A percentile compares a stretch with the other conserved stretches of the same genome.
Evolutionary conservation across 2,113 vertebrate species (phyloP).

Genomic region (rabbit (Oryctolagus cuniculus)): mOryCun1.1 NC_091453.1:8202501-8203000

Average conservation of each 20-base stretch:
- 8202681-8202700: not conserved
- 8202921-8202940: constrained; percentile 13
- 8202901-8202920: not conserved
- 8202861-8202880: not conserved
- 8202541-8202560: constrained; percentile 56
- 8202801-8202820: constrained; percentile 41
- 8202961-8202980: not conserved
- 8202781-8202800: not conserved
- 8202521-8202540: constrained; percentile 72
- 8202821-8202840: constrained; percentile 52
- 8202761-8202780: not conserved
- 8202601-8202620: constrained; percentile 30
- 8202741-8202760: not conserved
- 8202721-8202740: not conserved
- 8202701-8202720: not conserved
- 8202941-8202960: not conserved
- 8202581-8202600: constrained; percentile 26
- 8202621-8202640: constrained; percentile 42
- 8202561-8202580: constrained; percentile 53
- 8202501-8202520: constrained; percentile 54
- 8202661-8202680: not conserved
- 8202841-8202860: not conserved
- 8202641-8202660: constrained; percentile 9
- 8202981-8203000: not conserved
- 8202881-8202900: not conserved